phyloP scores from a whole-genome alignment of 2,888 invertebrate genomes.

The Lathronympha strigana region DNA sequence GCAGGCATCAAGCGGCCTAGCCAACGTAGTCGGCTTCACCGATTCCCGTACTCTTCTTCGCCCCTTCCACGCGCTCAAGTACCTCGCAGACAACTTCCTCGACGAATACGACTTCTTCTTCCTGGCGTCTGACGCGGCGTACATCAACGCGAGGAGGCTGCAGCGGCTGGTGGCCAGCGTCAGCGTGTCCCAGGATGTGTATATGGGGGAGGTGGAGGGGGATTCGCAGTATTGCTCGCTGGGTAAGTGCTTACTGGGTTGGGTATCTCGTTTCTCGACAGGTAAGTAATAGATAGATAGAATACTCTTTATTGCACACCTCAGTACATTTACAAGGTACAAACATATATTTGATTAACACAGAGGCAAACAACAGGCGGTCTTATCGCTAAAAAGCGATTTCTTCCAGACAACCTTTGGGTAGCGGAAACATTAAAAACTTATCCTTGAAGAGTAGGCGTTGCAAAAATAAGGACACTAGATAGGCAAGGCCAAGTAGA shows the following conservation, averaged over 20 bases:
- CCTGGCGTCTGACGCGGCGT: conserved; percentile 92
- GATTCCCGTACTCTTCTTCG: conserved; percentile 89
- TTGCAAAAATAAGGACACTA: too few species aligned
- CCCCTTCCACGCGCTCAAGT: conserved; percentile 95
- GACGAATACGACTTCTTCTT: conserved; percentile 97
- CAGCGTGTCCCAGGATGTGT: conserved; percentile 93
- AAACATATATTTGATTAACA: too few species aligned
- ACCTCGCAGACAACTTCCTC: conserved; percentile 94
- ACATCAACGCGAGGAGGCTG: conserved; percentile 91
- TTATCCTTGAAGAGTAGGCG: too few species aligned
- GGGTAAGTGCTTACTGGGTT: conserved; percentile 81
- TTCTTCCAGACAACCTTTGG: too few species aligned
- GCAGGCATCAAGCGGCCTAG: conserved; percentile 66
- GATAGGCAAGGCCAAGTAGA: too few species aligned
- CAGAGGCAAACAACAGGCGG: too few species aligned
- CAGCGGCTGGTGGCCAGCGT: conserved; percentile 89
- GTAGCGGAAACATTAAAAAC: too few species aligned
- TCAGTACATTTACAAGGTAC: too few species aligned
- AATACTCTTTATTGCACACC: too few species aligned
- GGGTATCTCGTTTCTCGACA: too few species aligned
- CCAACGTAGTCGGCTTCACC: conserved; percentile 94
- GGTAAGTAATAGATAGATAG: too few species aligned
- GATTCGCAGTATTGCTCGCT: conserved; percentile 88
- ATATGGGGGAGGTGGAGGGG: conserved; percentile 88
- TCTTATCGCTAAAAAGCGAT: too few species aligned